These are phyloP conservation scores for Rhabditoides inermis DNA, from an alignment of 2,888 invertebrate genomes.

Conservation along the genomic window DNA sequence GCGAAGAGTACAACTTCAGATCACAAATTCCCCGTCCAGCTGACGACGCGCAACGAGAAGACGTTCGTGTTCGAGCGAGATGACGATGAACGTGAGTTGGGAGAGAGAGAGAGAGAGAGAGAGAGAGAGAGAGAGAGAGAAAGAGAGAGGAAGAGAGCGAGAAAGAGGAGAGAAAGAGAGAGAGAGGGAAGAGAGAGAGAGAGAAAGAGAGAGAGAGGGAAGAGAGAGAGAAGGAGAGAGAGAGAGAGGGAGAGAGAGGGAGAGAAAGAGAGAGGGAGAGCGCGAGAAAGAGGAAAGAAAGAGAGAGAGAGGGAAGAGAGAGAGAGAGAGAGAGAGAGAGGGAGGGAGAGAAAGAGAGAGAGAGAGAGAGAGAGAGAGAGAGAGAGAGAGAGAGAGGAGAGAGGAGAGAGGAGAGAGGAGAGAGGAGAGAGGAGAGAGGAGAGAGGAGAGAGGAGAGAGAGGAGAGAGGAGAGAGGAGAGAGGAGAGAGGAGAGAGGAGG, in stretches of 20 bases:
- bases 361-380: not conserved
- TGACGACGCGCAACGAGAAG: no score
- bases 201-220: no score
- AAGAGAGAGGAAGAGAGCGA: no score
- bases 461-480: not conserved
- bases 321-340: not conserved
- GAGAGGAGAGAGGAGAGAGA: not conserved
- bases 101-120: no score
- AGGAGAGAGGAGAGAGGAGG: not conserved
- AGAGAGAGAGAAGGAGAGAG: not conserved
- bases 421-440: not conserved
- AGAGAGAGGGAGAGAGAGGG: not conserved
- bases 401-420: not conserved
- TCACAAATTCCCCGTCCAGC: no score
- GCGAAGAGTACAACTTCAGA: no score
- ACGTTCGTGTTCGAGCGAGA: no score
- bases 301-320: not conserved
- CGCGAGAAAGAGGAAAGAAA: not conserved
- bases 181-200: no score
- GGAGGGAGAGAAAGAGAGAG: not conserved
- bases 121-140: no score
- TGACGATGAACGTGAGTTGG: no score
- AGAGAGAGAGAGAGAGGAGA: not conserved
- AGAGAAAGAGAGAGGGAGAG: not conserved
- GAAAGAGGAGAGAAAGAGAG: no score